Conservation (phyloP, 2,113 vertebrate genomes). For the Cyphomyrus discorhynchus region DNA sequence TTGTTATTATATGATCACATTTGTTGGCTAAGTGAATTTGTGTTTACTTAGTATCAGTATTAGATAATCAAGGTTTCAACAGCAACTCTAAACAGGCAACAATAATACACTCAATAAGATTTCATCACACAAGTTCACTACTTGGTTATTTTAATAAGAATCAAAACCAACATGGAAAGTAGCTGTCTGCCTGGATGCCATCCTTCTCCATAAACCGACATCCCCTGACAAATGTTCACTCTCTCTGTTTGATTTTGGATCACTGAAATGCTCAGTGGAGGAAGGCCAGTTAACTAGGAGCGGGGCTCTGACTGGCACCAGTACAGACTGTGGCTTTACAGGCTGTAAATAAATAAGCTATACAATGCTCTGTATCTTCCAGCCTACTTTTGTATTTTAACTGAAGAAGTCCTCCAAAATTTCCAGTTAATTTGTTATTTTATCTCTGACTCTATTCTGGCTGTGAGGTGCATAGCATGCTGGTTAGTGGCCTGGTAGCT, state of each 20-base stretch:
- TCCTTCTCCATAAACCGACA: not conserved
- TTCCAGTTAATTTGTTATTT: not conserved
- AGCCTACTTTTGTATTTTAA: not conserved
- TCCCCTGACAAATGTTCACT: not conserved
- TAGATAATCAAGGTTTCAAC: not conserved
- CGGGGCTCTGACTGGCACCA: not conserved
- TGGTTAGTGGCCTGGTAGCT: not conserved
- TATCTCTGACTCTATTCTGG: not conserved
- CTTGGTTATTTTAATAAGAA: not conserved
- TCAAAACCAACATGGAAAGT: not conserved
- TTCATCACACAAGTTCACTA: not conserved
- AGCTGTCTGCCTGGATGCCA: not conserved
- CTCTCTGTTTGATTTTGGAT: not conserved
- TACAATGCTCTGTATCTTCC: not conserved
- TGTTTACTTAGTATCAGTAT: not conserved
- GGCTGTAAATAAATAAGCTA: not conserved
- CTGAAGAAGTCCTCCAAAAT: not conserved
- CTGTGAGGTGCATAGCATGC: conserved; percentile 3
- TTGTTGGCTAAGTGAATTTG: not conserved
- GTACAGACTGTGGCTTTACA: not conserved
- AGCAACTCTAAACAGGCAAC: not conserved
- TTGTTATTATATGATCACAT: not conserved
- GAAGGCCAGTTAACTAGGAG: not conserved
- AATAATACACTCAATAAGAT: not conserved
- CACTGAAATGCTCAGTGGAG: not conserved